Percentiles rank a stretch among this genome's conserved stretches.
phyloP scores from a whole-genome alignment of 2,113 vertebrate genomes.

The Leuciscus idus region DNA sequence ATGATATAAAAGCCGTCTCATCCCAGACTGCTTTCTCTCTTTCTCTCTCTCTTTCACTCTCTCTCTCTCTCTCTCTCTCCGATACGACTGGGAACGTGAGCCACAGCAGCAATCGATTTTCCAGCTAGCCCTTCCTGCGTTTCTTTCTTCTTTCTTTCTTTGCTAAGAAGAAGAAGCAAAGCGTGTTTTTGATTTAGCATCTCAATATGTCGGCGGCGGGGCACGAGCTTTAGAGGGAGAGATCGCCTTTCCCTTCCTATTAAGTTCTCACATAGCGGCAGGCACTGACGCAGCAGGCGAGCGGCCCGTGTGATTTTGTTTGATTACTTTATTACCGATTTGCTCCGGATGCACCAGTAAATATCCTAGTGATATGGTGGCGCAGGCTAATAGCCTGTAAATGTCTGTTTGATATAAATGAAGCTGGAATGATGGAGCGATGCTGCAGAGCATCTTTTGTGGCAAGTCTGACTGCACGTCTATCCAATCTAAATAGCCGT shows the following conservation, averaged over 20 bases:
- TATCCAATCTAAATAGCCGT: slow-evolving; percentile 18
- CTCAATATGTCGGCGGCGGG: slow-evolving; percentile 51
- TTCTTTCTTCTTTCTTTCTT: slow-evolving; percentile 22
- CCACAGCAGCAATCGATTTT: slow-evolving; percentile 53
- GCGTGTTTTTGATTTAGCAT: slow-evolving; percentile 68
- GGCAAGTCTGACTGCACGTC: neutral
- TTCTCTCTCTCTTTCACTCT: slow-evolving; percentile 17
- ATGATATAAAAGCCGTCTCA: slow-evolving; percentile 60
- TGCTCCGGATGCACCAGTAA: slow-evolving; percentile 16
- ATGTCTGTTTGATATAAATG: slow-evolving; percentile 38
- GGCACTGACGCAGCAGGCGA: neutral
- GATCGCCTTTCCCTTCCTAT: slow-evolving; percentile 51
- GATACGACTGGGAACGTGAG: slow-evolving; percentile 32
- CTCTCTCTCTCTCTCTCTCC: slow-evolving; percentile 12
- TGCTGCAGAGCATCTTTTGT: neutral
- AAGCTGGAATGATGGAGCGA: neutral
- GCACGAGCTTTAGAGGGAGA: slow-evolving; percentile 54
- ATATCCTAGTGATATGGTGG: neutral
- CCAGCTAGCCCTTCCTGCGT: slow-evolving; percentile 22
- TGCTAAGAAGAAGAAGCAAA: slow-evolving; percentile 23
- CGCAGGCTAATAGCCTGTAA: slow-evolving; percentile 33
- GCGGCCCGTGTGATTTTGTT: neutral
- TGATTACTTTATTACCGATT: slow-evolving; percentile 39
- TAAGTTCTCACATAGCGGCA: slow-evolving; percentile 53
- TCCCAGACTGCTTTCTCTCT: slow-evolving; percentile 11